phyloP scores from a whole-genome alignment of 2,113 vertebrate genomes.

The Hystrix cristata region DNA sequence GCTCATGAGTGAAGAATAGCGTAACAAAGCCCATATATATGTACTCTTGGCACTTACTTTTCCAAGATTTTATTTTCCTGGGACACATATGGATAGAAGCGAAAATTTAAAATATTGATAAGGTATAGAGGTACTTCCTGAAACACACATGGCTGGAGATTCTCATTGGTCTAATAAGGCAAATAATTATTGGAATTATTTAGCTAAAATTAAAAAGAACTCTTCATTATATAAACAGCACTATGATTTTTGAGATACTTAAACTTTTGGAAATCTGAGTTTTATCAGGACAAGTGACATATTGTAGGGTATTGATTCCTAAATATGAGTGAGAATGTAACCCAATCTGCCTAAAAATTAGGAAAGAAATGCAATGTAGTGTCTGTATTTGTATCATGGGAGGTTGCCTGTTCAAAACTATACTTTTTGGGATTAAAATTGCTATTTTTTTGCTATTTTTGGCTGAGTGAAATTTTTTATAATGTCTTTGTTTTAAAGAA shows the following conservation, averaged over 20 bases:
- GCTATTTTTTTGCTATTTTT: background rate
- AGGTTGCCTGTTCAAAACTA: background rate
- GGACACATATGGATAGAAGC: background rate
- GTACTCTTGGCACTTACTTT: background rate
- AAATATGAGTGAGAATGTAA: background rate
- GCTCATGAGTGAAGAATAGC: background rate
- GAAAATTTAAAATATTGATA: background rate
- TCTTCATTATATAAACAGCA: background rate
- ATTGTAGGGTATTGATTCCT: background rate
- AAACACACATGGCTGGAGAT: background rate
- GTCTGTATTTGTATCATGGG: background rate
- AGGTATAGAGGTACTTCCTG: background rate
- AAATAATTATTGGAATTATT: background rate
- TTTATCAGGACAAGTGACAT: background rate
- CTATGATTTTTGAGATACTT: background rate
- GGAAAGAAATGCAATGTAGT: rapidly evolving
- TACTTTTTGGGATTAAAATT: background rate
- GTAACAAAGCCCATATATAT: rapidly evolving
- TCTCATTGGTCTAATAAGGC: background rate
- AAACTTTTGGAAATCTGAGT: background rate
- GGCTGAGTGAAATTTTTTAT: background rate
- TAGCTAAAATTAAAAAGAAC: background rate
- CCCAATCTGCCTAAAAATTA: background rate
- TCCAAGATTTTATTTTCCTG: background rate
- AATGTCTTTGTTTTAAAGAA: background rate